Base-by-base conservation (phyloP, 2,888 invertebrate species). In the Thereva nobilitata region DNA sequence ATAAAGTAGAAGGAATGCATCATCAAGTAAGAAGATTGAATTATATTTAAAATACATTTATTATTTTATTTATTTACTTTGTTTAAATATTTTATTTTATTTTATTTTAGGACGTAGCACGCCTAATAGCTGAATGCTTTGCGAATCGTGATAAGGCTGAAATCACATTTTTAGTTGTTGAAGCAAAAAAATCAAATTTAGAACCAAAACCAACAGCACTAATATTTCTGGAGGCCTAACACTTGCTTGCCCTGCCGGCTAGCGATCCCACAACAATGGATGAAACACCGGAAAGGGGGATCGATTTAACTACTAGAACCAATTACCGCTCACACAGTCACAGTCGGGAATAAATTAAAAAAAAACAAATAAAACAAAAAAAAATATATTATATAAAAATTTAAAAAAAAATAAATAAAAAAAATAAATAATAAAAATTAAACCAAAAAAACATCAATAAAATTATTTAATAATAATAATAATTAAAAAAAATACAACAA, bases 101-200 rank as follows among this genome's bases (percentile, higher is more conserved):
- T 44, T 9, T 52, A 40, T 71, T 69, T 56, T 42, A 81, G 82
- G 93, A 95, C 76, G 94, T 95, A 69, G 97, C 96, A 59, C 86
- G 93, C 74, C 85, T 94, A 71, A 95, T 97, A 77, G 95, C 95
- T 10, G 94, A 95, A 79, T 93, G 94, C 72, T 97, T 95, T 83
- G 94, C 95, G 67, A 89, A 93, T 80, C 87, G 91, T 77, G 91
- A 92, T 77, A 89, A 92, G 78, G 84, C 85, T 80, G 91, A 93
- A 79, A 93, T 96, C 82, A 94, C 95, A 84, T 93, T 97, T 84
- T 86, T 95, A 77, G 95, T 97, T 74, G 89, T 93, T 72, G 93
- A 93, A 84, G 93, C 93, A 74, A 93, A 93, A 83, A 93, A 93
- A 83, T 92, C 92, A 76, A 93, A 93, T 82, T 84, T 92, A 82